Conservation (phyloP, 2,888 invertebrate species). For the Aromia moschata region DNA sequence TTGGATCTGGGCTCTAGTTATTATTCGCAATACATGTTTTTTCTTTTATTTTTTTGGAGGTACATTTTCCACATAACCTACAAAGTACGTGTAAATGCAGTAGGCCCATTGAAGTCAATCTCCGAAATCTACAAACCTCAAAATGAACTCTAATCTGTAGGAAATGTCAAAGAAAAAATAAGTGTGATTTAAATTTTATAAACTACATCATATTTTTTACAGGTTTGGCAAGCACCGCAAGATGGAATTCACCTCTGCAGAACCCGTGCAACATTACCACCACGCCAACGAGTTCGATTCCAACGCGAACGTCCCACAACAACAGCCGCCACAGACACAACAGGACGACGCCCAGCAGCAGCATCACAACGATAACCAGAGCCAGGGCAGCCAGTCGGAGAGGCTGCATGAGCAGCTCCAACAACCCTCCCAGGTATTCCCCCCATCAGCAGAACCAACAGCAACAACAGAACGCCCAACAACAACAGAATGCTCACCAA, state of each 20-base stretch:
- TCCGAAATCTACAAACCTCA: no score
- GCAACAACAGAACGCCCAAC: conserved; percentile 20
- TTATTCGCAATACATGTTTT: no score
- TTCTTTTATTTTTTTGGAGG: no score
- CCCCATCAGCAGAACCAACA: conserved; percentile 17
- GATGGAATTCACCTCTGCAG: conserved; percentile 58
- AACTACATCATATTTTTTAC: no score
- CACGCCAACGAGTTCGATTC: conserved; percentile 56
- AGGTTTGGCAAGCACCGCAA: conserved; percentile 76
- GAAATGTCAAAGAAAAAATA: no score
- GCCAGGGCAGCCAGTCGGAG: conserved; percentile 62
- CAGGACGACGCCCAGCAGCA: conserved; percentile 50
- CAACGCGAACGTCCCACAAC: conserved; percentile 52
- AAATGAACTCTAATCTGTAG: no score
- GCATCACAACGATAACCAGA: conserved; percentile 57
- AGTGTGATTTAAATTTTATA: no score
- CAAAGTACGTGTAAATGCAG: no score
- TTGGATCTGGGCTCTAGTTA: no score
- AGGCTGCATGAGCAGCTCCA: conserved; percentile 50
- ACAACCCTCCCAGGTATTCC: conserved; percentile 28
- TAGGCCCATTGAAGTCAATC: no score
- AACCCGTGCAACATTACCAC: conserved; percentile 56
- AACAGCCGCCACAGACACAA: conserved; percentile 61
- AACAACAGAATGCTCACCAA: conserved; percentile 13
- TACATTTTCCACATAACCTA: no score